Evolutionary conservation across 1,140 invertebrate genomes (phyloP).

Genomic region (Brachionus rubens): DNA sequence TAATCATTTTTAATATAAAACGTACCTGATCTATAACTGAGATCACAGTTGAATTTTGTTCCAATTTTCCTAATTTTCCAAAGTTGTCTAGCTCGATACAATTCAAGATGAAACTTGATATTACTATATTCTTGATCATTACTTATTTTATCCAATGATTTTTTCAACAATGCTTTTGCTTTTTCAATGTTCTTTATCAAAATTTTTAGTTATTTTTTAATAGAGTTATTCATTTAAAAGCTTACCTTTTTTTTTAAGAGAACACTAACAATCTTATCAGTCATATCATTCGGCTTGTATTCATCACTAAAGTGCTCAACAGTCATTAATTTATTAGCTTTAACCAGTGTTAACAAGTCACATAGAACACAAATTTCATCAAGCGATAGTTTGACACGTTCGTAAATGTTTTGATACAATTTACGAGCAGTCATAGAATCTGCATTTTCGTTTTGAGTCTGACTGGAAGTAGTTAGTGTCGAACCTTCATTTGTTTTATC

Average conservation of each 20-base stretch:
- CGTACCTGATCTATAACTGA: conserved; percentile 35
- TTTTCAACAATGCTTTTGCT: conserved; percentile 26
- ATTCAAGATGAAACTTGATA: conserved; percentile 25
- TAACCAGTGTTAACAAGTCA: conserved; percentile 16
- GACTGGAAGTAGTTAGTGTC: background rate
- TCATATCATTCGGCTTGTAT: background rate
- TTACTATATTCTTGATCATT: conserved; percentile 40
- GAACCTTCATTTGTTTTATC: conserved; percentile 2
- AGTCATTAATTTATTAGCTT: conserved; percentile 12
- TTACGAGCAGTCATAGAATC: conserved; percentile 18
- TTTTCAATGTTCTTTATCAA: conserved; percentile 36
- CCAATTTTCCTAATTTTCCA: conserved; percentile 41
- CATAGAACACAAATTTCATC: conserved; percentile 44
- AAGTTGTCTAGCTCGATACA: conserved; percentile 25
- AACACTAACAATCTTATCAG: conserved; percentile 24
- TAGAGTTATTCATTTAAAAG: background rate
- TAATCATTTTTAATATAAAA: background rate
- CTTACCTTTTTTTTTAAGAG: conserved; percentile 34
- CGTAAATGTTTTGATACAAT: conserved; percentile 28
- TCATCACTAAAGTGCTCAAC: conserved; percentile 7
- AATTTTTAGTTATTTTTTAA: background rate
- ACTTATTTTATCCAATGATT: conserved; percentile 43
- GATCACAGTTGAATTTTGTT: conserved; percentile 25
- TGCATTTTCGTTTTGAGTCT: background rate
- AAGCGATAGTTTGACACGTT: conserved; percentile 30